phyloP scores from a whole-genome alignment of 2,113 vertebrate species.

The Leuciscus idus region DNA sequence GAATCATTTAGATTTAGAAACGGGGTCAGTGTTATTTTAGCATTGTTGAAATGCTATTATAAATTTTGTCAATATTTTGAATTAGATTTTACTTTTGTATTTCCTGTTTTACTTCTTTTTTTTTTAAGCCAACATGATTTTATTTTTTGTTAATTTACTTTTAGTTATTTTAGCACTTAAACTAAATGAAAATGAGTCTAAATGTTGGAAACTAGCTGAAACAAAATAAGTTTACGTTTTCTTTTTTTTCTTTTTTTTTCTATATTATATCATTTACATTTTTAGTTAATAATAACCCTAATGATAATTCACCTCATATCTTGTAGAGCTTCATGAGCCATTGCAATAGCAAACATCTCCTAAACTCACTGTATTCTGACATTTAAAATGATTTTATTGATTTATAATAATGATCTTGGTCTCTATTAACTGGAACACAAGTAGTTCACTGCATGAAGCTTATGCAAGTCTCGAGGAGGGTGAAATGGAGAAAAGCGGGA shows the following conservation, averaged over 20 bases:
- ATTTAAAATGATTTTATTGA: neutral
- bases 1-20: too few species aligned
- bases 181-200: too few species aligned
- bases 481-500: constrained; percentile 49
- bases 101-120: neutral
- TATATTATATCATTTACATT: neutral
- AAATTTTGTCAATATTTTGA: neutral
- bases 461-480: constrained; percentile 70
- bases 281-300: neutral
- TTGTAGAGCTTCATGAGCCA: neutral
- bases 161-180: neutral
- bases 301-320: neutral
- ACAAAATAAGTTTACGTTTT: too few species aligned
- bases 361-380: neutral
- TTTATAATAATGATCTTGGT: neutral
- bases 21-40: too few species aligned
- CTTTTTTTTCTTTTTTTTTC: too few species aligned
- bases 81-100: neutral
- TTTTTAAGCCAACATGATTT: too few species aligned
- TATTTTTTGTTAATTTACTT: neutral
- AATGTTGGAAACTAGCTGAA: too few species aligned
- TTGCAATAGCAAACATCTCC: constrained; percentile 11
- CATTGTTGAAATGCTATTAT: too few species aligned
- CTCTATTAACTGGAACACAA: neutral
- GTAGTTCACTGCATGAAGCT: constrained; percentile 48